Evolutionary conservation across 2,888 invertebrate genomes (phyloP).

Genomic region (Eristalis tenax): DNA sequence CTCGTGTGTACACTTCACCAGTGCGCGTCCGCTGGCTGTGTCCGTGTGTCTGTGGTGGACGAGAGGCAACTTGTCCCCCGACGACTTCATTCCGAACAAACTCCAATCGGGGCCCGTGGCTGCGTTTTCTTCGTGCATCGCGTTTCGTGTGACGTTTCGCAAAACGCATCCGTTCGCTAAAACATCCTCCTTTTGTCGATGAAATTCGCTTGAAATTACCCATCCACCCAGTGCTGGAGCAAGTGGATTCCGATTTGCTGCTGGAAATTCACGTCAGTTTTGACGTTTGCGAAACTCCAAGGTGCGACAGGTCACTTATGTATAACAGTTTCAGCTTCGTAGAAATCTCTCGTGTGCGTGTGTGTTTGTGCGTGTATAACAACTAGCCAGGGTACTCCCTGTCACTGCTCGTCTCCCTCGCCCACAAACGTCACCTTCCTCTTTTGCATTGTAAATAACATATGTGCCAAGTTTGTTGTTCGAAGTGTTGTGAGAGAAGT

Average conservation of each 20-base stretch:
- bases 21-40: not conserved
- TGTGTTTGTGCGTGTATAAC: slow-evolving; percentile 41
- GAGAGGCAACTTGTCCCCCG: not conserved
- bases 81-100: not conserved
- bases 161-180: slow-evolving; percentile 4
- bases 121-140: slow-evolving; percentile 41
- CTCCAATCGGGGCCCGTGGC: not conserved
- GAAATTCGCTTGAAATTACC: not conserved
- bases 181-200: not conserved
- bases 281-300: slow-evolving; percentile 57
- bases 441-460: slow-evolving; percentile 46
- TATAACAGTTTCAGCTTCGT: slow-evolving; percentile 49
- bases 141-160: slow-evolving; percentile 34
- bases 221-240: not conserved
- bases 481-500: slow-evolving; percentile 4
- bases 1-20: not conserved
- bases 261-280: not conserved
- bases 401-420: not conserved
- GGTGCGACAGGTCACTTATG: slow-evolving; percentile 66
- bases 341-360: slow-evolving; percentile 20
- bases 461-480: slow-evolving; percentile 49
- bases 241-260: not conserved
- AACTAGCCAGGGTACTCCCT: slow-evolving; percentile 16
- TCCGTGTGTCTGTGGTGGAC: not conserved
- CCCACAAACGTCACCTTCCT: not conserved